A percentile compares a stretch with the other conserved stretches of the same genome.
Conservation (phyloP, 2,797 vertebrate species). For the Coregonus sp. region DNA sequence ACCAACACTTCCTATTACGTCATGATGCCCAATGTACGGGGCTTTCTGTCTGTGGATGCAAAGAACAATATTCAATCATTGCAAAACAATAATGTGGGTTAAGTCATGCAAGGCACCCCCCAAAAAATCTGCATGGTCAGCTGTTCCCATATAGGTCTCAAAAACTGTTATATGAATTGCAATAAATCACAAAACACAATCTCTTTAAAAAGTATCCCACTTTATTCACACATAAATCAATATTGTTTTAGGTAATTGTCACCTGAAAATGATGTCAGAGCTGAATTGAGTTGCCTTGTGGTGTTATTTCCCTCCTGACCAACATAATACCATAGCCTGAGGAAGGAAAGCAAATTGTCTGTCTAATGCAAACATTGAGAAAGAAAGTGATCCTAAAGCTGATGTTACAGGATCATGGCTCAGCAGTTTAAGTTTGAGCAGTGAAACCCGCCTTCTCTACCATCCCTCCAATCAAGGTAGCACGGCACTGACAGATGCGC, state of each 20-base stretch:
- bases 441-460: constrained; percentile 2
- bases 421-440: background rate
- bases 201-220: too few relatives aligned
- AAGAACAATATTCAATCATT: background rate
- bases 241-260: background rate
- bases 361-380: background rate
- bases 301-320: background rate
- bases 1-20: background rate
- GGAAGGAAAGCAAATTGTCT: background rate
- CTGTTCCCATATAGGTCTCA: background rate
- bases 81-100: background rate
- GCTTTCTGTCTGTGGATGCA: background rate
- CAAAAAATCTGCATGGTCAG: background rate
- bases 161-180: background rate
- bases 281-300: background rate
- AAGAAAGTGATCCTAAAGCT: background rate
- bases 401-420: background rate
- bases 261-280: background rate
- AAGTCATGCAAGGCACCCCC: too few relatives aligned
- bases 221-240: background rate
- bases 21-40: background rate
- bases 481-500: background rate
- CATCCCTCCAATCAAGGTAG: background rate
- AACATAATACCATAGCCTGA: background rate
- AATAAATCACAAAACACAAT: too few relatives aligned